These are phyloP conservation scores for Lutraria rhynchaena DNA, from an alignment of 1,140 invertebrate genomes.

Conservation along the genomic window DNA sequence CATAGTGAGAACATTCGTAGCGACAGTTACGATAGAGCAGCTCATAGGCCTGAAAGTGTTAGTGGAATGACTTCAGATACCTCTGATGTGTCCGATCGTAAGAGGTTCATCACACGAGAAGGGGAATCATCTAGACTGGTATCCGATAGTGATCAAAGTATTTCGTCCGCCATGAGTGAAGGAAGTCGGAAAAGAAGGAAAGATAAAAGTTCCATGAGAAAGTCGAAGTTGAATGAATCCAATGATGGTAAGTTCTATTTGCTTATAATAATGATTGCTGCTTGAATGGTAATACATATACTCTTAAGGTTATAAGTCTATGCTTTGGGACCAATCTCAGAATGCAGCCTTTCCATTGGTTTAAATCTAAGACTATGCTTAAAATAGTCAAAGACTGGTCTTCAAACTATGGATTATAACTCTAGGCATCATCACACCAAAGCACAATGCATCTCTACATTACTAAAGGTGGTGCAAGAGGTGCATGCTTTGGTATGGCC, in stretches of 20 bases:
- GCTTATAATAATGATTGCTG: background rate
- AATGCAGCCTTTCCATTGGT: too few relatives aligned
- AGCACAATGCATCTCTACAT: too few relatives aligned
- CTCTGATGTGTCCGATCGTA: conserved; percentile 32
- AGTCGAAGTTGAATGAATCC: conserved; percentile 55
- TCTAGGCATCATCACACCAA: too few relatives aligned
- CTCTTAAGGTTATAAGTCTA: too few relatives aligned
- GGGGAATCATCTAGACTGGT: conserved; percentile 25
- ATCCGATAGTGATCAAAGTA: conserved; percentile 53
- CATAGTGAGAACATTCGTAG: background rate
- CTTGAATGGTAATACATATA: background rate
- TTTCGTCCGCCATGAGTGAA: conserved; percentile 46
- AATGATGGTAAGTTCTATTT: conserved; percentile 42
- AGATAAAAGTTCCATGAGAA: conserved; percentile 59
- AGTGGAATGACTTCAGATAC: conserved; percentile 43
- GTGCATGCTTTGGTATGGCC: too few relatives aligned
- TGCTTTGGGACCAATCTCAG: too few relatives aligned
- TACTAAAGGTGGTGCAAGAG: too few relatives aligned
- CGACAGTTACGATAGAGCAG: background rate
- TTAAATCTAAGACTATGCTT: too few relatives aligned
- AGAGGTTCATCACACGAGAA: conserved; percentile 30
- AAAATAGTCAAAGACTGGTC: too few relatives aligned
- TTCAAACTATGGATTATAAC: too few relatives aligned
- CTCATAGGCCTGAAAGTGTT: conserved; percentile 10
- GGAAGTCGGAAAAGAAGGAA: conserved; percentile 53